Evolutionary conservation across 2,113 vertebrate genomes (phyloP).

Genomic region (Neolamprologus caudopunctatus): DNA sequence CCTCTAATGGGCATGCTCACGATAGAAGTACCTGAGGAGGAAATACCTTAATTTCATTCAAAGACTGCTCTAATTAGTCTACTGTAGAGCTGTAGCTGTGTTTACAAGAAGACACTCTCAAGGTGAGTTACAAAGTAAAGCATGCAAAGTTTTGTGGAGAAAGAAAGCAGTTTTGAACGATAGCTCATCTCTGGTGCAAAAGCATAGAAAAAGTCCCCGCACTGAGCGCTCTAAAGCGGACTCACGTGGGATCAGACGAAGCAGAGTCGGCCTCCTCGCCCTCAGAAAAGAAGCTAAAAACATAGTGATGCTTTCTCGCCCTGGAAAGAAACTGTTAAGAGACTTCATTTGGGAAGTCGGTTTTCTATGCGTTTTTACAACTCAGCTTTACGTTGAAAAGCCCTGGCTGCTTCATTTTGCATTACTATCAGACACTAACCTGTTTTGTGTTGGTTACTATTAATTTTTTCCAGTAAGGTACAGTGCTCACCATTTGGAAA

Average conservation of each 20-base stretch:
- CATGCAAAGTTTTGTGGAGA: neutral
- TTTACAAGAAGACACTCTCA: conserved; percentile 25
- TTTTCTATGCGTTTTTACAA: conserved; percentile 52
- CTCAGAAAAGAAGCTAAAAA: conserved; percentile 92
- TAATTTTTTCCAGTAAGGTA: neutral
- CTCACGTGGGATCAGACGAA: conserved; percentile 73
- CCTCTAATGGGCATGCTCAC: conserved; percentile 29
- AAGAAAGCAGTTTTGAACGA: neutral
- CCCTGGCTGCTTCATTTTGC: neutral
- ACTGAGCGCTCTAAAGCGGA: conserved; percentile 80
- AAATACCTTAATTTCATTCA: conserved; percentile 23
- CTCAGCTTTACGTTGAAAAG: neutral
- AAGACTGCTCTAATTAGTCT: conserved; percentile 15
- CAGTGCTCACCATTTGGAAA: neutral
- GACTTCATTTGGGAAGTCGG: conserved; percentile 24
- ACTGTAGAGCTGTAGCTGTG: neutral
- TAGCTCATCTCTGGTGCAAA: neutral
- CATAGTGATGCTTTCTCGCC: conserved; percentile 64
- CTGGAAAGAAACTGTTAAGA: conserved; percentile 1
- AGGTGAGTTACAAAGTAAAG: conserved; percentile 16
- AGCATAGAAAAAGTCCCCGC: neutral
- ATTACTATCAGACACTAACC: neutral
- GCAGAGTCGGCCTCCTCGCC: conserved; percentile 57
- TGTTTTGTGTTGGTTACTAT: neutral
- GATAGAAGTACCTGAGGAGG: conserved; percentile 12